Evolutionary conservation across 2,113 vertebrate genomes (phyloP), one percentile per base, ranked within the genome.

Genomic region (Fulmarus glacialis): DNA sequence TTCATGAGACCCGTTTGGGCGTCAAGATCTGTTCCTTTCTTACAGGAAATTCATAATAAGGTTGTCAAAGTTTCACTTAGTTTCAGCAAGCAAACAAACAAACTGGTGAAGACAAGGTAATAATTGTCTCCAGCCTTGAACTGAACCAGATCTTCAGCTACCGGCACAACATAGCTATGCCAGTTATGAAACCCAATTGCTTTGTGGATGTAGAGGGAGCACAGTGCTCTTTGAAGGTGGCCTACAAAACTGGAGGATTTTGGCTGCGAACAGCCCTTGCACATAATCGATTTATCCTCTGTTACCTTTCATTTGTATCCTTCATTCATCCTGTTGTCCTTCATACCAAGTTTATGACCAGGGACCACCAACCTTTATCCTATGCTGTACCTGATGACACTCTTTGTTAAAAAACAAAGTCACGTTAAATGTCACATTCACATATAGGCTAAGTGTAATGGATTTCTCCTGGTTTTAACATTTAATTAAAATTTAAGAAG

Each of bases 221-320:
- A 11, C 13, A 15, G 59, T 16, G 55, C 24, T 77, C 27, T 36
- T 23, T 40, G 9, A 24, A 20, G 50, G 52, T 18, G 20, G 4
- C 30, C 30, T 50, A 5, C 18, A 14, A 34, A 68, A 15, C 24
- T 66, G 48, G 23, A 14, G 16, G 48, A 2, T 14, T 6, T 38
- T 75, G 40, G 9, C 40, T 75, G 56, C 36, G 67, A 48, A 38
- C 24, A 77, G 50, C 40, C 32, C 40, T 50, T 29, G n/a, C 12
- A 18, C 12, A 3, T 7, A 23, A 40, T 4, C 13, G 30, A 0
- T 52, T 60, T 11, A 59, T 67, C 7, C 30, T 36, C 40, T 1
- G 0, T 21, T 78, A 15, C 21, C 19, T 72, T 26, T 17, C 27
- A 15, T 85, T 26, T 1, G 1, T 26, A 53, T 36, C n/a, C 30